These are phyloP conservation scores for Ascaphus truei DNA, from an alignment of 2,113 vertebrate species.

Conservation along the genomic window DNA sequence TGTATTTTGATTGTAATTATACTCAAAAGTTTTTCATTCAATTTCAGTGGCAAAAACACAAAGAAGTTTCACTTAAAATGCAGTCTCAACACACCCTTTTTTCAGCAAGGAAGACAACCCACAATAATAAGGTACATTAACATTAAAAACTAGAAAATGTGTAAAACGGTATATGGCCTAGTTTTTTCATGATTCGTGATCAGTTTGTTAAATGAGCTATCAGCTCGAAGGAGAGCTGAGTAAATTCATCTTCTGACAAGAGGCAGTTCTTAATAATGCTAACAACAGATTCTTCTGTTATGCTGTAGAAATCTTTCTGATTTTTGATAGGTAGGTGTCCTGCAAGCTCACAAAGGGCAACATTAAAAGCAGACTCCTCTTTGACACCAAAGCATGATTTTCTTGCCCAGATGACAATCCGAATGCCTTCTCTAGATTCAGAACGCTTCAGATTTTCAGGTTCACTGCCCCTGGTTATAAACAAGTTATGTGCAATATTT, in stretches of 20 bases:
- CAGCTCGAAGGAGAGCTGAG: constrained; percentile 59
- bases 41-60: too few species aligned
- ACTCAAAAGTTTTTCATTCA: too few species aligned
- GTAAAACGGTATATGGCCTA: too few species aligned
- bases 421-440: constrained; percentile 53
- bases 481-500: constrained; percentile 81
- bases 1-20: too few species aligned
- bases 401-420: constrained; percentile 79
- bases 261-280: constrained; percentile 60
- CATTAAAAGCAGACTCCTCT: constrained; percentile 71
- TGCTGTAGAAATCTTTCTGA: constrained; percentile 57
- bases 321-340: constrained; percentile 81
- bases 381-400: constrained; percentile 73
- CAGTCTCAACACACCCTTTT: too few species aligned
- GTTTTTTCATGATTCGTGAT: too few species aligned
- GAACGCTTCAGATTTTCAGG: constrained; percentile 41
- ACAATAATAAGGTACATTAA: too few species aligned
- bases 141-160: not conserved
- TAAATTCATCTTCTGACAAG: constrained; percentile 61
- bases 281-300: constrained; percentile 67
- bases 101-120: too few species aligned
- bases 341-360: constrained; percentile 89
- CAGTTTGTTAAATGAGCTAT: constrained; percentile 40
- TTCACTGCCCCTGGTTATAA: constrained; percentile 72
- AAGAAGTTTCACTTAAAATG: too few species aligned